These are phyloP conservation scores for Holocentrus rufus DNA, from an alignment of 2,797 vertebrate genomes.

Conservation along the genomic window DNA sequence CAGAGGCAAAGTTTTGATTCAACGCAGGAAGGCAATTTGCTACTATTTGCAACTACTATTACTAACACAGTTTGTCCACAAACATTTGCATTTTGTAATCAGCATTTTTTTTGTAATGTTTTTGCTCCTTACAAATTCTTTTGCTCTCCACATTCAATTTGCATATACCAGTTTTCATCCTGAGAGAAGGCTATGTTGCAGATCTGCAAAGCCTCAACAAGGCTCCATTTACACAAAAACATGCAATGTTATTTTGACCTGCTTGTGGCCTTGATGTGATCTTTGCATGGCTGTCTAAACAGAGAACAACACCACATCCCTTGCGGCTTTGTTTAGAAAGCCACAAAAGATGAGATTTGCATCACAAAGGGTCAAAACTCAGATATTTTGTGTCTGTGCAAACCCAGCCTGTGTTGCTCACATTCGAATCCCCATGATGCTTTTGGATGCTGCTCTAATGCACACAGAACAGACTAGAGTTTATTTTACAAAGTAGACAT, in stretches of 20 bases:
- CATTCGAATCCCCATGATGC: background rate
- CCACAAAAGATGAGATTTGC: slow-evolving; percentile 7
- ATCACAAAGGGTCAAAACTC: background rate
- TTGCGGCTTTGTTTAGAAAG: slow-evolving; percentile 12
- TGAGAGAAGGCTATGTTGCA: slow-evolving; percentile 1
- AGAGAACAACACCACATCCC: background rate
- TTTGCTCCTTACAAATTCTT: background rate
- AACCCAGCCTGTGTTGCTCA: background rate
- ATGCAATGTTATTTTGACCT: background rate
- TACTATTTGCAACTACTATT: slow-evolving; percentile 1
- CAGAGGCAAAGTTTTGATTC: background rate
- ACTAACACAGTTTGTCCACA: slow-evolving; percentile 2
- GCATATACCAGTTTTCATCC: background rate
- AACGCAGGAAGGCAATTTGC: slow-evolving; percentile 16
- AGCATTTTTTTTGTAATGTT: background rate
- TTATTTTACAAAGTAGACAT: slow-evolving; percentile 58
- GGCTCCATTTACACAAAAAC: background rate
- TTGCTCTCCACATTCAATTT: background rate
- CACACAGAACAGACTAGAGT: slow-evolving; percentile 19
- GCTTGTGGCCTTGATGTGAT: background rate
- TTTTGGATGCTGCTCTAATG: slow-evolving; percentile 13
- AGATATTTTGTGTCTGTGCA: slow-evolving; percentile 6
- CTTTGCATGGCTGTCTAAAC: background rate
- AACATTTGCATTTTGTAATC: background rate
- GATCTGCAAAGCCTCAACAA: background rate